phyloP scores from a whole-genome alignment of 2,797 vertebrate genomes.

The Fistularia tabacaria region DNA sequence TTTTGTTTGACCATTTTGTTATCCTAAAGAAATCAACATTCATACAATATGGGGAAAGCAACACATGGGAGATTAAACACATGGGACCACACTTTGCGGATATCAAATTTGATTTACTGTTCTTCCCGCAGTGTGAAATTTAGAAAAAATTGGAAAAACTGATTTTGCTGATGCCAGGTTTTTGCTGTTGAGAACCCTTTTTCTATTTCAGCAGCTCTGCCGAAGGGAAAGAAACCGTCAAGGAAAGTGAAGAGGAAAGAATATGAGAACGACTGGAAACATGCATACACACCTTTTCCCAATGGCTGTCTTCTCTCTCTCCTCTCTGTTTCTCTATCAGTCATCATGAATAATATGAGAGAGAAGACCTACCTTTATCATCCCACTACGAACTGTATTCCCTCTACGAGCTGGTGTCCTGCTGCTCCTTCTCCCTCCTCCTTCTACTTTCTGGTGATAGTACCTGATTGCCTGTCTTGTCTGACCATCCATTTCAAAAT shows the following conservation, averaged over 20 bases:
- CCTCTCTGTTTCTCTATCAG: constrained; percentile 26
- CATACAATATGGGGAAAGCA: too few species aligned
- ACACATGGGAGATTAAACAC: too few species aligned
- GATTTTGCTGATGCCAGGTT: not conserved
- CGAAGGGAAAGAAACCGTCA: constrained; percentile 25
- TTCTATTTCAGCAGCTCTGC: constrained; percentile 53
- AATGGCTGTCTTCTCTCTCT: constrained; percentile 15
- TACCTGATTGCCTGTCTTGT: constrained; percentile 99
- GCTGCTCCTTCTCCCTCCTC: constrained; percentile 64
- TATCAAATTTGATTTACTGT: too few species aligned
- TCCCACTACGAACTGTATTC: constrained; percentile 7
- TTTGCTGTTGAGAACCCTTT: constrained; percentile 39
- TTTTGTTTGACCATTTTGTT: too few species aligned
- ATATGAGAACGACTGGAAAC: constrained; percentile 21
- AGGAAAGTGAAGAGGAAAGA: not conserved
- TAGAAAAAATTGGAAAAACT: too few species aligned
- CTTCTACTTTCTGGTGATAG: constrained; percentile 89
- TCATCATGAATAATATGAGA: constrained; percentile 40
- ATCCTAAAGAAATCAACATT: too few species aligned
- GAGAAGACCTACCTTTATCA: constrained; percentile 42
- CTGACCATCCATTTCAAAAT: constrained; percentile 82
- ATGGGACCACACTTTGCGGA: too few species aligned
- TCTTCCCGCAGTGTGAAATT: too few species aligned
- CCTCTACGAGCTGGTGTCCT: constrained; percentile 37
- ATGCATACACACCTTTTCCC: constrained; percentile 32